Base-by-base conservation (phyloP, 1,140 invertebrate genomes). In the Tetragonula clypearis region DNA sequence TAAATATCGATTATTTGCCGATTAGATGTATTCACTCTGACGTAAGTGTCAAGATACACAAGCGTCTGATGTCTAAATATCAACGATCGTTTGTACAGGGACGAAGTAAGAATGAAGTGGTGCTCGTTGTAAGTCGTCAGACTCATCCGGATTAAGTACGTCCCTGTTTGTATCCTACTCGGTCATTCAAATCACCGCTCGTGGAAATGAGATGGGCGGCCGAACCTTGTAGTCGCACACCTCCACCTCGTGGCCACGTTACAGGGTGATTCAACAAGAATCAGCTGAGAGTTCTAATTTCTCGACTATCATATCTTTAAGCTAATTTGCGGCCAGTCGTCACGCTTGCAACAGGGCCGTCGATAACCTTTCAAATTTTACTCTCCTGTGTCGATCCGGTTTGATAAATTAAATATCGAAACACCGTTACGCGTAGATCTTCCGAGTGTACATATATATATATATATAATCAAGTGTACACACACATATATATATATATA, bases 131-230 rank as follows among this genome's bases (percentile, higher is more conserved):
- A 30, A 78, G 26, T 49, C 35, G 23, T 11, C 49, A 26, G 11
- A 62, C 72, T 71, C 72, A 66, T 78, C 53, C 41, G 55, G 75
- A 80, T 82, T 77, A 56, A 79, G 58, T 87, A 62, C 85, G 82
- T 88, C 87, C 89, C 87, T 91, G 87, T 65, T 49, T 62, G 62
- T 72, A 75, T 89, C 82, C 84, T 92, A 88, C 85, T 85, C 87
- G 88, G 89, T 91, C 90, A 89, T 92, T 92, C 87, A 90, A 92
- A 90, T 92, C 92, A 91, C 89, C 86, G 80, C 85, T 86, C 73
- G 86, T 85, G 87, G 87, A 84, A 88, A 90, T 86, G 84, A 90
- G 89, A 90, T 86, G 84, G 84, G 69, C 86, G 82, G 81, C 65
- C 68, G 87, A 26, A 69, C 26, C 75, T 65, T 69, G 87, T 83